Conservation (phyloP, 1,140 invertebrate genomes). For the Drosophila orosa region DNA sequence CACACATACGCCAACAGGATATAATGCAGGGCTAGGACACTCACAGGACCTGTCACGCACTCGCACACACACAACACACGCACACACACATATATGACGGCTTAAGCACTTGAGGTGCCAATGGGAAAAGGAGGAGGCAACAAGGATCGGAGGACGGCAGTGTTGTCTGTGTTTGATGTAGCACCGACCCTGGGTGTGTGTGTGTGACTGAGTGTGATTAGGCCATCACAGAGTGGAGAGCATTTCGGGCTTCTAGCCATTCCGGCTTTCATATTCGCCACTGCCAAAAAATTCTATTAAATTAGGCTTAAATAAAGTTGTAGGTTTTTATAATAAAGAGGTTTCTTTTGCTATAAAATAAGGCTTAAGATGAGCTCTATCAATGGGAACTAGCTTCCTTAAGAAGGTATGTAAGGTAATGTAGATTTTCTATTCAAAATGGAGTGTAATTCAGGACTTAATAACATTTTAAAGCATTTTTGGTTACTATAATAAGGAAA, state of each 20-base stretch:
- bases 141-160: not conserved
- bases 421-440: no score
- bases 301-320: not conserved
- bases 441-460: no score
- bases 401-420: no score
- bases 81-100: constrained; percentile 13
- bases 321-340: not conserved
- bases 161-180: constrained; percentile 71
- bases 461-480: no score
- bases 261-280: constrained; percentile 20
- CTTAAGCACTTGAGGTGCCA: constrained; percentile 77
- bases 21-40: constrained; percentile 47
- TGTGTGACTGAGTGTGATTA: constrained; percentile 65
- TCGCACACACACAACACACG: constrained; percentile 11
- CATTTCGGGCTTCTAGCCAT: constrained; percentile 29
- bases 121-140: constrained; percentile 42
- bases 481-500: no score
- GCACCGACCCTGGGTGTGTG: constrained; percentile 20
- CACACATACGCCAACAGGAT: constrained; percentile 7
- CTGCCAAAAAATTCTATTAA: not conserved
- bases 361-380: no score
- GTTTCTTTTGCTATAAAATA: no score
- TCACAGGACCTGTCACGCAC: constrained; percentile 43
- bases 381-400: no score
- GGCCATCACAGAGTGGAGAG: constrained; percentile 42